Evolutionary conservation across 2,888 invertebrate genomes (phyloP).

Genomic region (Protodeltote pygarga): DNA sequence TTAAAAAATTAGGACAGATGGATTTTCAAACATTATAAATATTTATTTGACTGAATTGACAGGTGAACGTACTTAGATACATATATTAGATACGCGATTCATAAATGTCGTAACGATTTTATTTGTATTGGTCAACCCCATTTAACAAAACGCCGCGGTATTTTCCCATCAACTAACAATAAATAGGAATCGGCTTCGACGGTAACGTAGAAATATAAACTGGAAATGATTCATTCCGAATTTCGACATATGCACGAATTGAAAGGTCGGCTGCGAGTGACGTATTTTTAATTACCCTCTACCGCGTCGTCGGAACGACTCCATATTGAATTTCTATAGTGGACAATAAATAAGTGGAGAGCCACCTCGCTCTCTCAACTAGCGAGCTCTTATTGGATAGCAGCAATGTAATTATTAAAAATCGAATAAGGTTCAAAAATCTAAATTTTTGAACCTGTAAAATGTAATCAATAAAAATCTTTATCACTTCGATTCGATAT

Average conservation of each 20-base stretch:
- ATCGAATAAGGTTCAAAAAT: conserved; percentile 49
- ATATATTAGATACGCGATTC: too few relatives aligned
- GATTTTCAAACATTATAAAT: background rate
- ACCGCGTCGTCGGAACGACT: conserved; percentile 73
- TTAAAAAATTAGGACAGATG: too few relatives aligned
- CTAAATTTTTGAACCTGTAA: conserved; percentile 31
- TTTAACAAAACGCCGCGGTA: conserved; percentile 42
- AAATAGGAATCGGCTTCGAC: conserved; percentile 32
- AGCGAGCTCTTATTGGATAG: conserved; percentile 52
- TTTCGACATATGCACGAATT: conserved; percentile 84
- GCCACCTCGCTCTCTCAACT: conserved; percentile 57
- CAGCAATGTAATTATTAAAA: conserved; percentile 61
- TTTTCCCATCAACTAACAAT: conserved; percentile 46
- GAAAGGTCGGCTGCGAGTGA: conserved; percentile 84
- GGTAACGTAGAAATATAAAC: conserved; percentile 75
- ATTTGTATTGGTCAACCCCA: conserved; percentile 40
- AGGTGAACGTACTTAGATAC: too few relatives aligned
- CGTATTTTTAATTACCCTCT: conserved; percentile 85
- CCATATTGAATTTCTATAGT: conserved; percentile 81
- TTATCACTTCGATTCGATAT: too few relatives aligned
- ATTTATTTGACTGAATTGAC: background rate
- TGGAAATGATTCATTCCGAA: conserved; percentile 83
- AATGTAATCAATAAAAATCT: conserved; percentile 32
- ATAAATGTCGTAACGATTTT: too few relatives aligned
- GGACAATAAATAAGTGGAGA: conserved; percentile 77